Percentiles rank a stretch among this genome's conserved stretches.
phyloP scores from a whole-genome alignment of 1,140 invertebrate genomes.

The Drosophila kohkoa region DNA sequence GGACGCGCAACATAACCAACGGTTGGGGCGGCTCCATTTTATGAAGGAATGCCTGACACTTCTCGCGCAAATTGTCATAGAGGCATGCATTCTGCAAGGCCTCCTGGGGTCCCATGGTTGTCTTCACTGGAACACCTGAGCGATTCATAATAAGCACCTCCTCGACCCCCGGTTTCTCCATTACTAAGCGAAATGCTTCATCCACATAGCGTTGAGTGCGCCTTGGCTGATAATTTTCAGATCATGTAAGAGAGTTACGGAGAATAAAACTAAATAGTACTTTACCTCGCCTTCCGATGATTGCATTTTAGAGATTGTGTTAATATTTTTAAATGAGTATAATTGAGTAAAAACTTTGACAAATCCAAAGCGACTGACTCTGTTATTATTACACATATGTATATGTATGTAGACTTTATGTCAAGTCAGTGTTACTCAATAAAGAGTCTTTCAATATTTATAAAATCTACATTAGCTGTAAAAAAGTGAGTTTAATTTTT shows the following conservation, averaged over 20 bases:
- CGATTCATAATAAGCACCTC: slow-evolving; percentile 78
- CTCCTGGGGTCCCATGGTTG: slow-evolving; percentile 61
- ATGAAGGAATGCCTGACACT: slow-evolving; percentile 61
- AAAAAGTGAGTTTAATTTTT: too few species aligned
- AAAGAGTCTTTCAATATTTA: too few species aligned
- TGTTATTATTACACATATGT: neutral
- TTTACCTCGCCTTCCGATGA: slow-evolving; percentile 35
- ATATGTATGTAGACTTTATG: too few species aligned
- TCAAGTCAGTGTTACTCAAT: neutral
- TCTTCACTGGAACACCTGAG: slow-evolving; percentile 74
- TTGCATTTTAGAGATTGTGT: slow-evolving; percentile 47
- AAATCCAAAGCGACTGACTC: slow-evolving; percentile 5
- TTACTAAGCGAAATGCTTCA: slow-evolving; percentile 58
- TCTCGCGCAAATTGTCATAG: slow-evolving; percentile 73
- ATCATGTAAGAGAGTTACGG: too few species aligned
- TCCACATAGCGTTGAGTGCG: slow-evolving; percentile 76
- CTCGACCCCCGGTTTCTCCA: slow-evolving; percentile 64
- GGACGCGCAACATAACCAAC: slow-evolving; percentile 65
- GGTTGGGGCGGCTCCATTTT: slow-evolving; percentile 66
- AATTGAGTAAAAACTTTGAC: neutral
- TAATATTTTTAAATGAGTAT: neutral
- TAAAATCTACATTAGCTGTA: too few species aligned
- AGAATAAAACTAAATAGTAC: neutral
- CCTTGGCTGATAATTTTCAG: slow-evolving; percentile 43
- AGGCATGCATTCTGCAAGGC: slow-evolving; percentile 72